Percentiles rank a stretch among this genome's conserved stretches.
phyloP scores from a whole-genome alignment of 2,113 vertebrate species.

The Ciconia stormi region DNA sequence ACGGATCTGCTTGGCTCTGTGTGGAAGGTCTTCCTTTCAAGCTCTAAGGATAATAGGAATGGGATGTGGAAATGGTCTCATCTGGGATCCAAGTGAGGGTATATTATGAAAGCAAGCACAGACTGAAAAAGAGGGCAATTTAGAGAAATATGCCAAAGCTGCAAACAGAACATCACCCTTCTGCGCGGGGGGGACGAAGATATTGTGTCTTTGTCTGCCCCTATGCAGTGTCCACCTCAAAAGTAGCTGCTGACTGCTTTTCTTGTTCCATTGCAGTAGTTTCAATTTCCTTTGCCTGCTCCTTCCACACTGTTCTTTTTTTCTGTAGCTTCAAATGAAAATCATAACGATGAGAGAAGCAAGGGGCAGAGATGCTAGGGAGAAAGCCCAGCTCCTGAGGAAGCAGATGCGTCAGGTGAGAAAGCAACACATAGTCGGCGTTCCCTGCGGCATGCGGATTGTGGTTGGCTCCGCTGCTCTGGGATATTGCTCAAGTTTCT shows the following conservation, averaged over 20 bases:
- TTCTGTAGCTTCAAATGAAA: not conserved
- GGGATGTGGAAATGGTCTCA: not conserved
- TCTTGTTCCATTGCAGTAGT: not conserved
- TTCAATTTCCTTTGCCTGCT: not conserved
- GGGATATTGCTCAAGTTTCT: not conserved
- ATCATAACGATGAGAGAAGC: not conserved
- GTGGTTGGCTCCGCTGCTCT: not conserved
- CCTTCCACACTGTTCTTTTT: not conserved
- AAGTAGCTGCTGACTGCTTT: not conserved
- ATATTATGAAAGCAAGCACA: not conserved
- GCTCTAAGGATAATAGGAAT: not conserved
- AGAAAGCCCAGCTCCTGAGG: not conserved
- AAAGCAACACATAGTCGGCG: fast-evolving
- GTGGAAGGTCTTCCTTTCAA: not conserved
- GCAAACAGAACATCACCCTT: not conserved
- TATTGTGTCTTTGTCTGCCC: not conserved
- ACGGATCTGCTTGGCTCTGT: not conserved
- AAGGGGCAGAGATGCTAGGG: not conserved
- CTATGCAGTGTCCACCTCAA: not conserved
- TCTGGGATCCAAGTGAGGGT: not conserved
- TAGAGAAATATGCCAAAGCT: not conserved
- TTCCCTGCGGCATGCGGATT: not conserved
- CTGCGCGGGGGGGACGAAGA: not conserved
- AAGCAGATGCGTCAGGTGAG: not conserved
- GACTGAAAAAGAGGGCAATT: not conserved